These are phyloP conservation scores for Epinephelus cyanopodus DNA, from an alignment of 2,113 vertebrate species.

Conservation along the genomic window DNA sequence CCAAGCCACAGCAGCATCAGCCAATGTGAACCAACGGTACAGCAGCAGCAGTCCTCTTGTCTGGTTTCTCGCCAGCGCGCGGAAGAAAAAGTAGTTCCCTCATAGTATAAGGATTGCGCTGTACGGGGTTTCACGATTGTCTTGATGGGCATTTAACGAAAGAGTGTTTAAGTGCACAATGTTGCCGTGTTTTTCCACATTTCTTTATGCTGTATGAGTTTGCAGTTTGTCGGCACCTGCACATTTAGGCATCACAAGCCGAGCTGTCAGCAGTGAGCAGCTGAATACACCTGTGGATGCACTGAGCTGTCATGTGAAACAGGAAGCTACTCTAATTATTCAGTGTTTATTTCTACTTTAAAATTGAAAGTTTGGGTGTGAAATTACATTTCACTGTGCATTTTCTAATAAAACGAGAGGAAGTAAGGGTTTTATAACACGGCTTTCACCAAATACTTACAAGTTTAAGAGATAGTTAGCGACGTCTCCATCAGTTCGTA, in stretches of 20 bases:
- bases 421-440: too few species aligned
- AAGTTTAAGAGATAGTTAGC: not conserved
- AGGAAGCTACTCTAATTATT: not conserved
- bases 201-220: not conserved
- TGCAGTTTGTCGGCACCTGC: not conserved
- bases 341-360: not conserved
- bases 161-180: not conserved
- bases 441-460: not conserved
- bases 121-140: not conserved
- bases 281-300: conserved; percentile 19
- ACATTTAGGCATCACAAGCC: not conserved
- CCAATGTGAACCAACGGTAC: conserved; percentile 7
- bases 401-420: not conserved
- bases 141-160: not conserved
- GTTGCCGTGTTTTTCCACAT: too few species aligned
- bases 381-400: not conserved
- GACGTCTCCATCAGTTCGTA: not conserved
- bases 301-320: not conserved
- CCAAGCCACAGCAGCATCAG: not conserved
- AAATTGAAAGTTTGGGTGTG: not conserved
- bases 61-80: conserved; percentile 43
- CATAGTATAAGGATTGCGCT: too few species aligned
- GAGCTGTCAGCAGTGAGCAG: not conserved
- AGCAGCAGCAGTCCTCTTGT: conserved; percentile 17
- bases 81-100: conserved; percentile 81